Percentiles rank a stretch among this genome's conserved stretches.
These are phyloP conservation scores for Desoria tigrina DNA, from an alignment of 2,888 invertebrate genomes.

Conservation along the genomic window DNA sequence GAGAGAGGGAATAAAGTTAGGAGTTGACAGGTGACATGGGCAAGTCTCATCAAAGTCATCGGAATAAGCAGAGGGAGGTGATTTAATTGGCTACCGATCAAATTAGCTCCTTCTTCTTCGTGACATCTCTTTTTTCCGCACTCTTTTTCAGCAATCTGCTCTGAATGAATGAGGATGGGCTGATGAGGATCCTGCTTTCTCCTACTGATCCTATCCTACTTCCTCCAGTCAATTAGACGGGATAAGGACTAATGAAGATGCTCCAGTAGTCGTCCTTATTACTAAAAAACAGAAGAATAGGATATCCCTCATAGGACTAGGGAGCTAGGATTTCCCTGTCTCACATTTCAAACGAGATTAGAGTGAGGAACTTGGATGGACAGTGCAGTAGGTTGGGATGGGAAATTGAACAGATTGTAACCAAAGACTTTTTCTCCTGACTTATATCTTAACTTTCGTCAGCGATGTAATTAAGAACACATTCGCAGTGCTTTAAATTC, in stretches of 20 bases:
- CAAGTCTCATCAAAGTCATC: constrained; percentile 13
- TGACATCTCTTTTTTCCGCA: constrained; percentile 17
- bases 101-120: constrained; percentile 32
- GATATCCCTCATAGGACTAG: background rate
- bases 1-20: background rate
- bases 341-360: constrained; percentile 23
- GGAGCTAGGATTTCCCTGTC: constrained; percentile 18
- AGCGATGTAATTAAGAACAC: too few species aligned
- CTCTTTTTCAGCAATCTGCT: background rate
- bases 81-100: constrained; percentile 41
- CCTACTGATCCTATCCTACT: background rate
- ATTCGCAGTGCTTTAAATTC: too few species aligned
- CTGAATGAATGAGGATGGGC: too few species aligned
- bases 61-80: constrained; percentile 11
- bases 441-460: too few species aligned
- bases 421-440: too few species aligned
- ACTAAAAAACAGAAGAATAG: too few species aligned
- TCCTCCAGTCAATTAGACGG: constrained; percentile 20
- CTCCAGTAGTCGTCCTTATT: constrained; percentile 11
- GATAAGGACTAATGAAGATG: constrained; percentile 19
- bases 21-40: constrained; percentile 21
- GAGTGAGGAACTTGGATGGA: background rate
- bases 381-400: too few species aligned
- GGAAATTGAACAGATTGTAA: too few species aligned
- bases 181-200: too few species aligned